Evolutionary conservation across 2,113 vertebrate species (phyloP).

Genomic region (Equus quagga): DNA sequence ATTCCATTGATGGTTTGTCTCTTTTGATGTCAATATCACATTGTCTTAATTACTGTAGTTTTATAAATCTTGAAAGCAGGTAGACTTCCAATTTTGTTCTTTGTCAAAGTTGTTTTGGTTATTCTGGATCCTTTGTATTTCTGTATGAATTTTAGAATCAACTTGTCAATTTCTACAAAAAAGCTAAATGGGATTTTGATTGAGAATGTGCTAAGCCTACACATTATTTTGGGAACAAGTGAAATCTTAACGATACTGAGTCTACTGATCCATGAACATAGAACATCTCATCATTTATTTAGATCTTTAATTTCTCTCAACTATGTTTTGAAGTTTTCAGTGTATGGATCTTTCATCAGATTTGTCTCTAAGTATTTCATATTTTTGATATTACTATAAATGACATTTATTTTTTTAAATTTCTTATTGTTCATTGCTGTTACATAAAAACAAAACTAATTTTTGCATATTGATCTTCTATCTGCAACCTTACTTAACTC

Average conservation of each 20-base stretch:
- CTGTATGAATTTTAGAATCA: neutral
- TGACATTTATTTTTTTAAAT: neutral
- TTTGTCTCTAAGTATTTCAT: neutral
- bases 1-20: neutral
- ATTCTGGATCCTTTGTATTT: neutral
- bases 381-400: neutral
- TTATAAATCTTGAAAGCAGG: neutral
- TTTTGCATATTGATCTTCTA: neutral
- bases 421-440: neutral
- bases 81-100: neutral
- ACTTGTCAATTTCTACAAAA: neutral
- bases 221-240: neutral
- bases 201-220: neutral
- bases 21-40: neutral
- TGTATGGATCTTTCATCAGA: neutral
- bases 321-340: neutral
- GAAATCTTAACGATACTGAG: neutral
- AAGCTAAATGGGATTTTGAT: neutral
- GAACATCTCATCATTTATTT: neutral
- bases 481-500: conserved; percentile 6
- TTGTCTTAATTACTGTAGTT: neutral
- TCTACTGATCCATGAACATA: neutral
- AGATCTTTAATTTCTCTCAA: conserved; percentile 9
- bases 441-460: conserved; percentile 5
- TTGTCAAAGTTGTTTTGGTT: neutral